Evolutionary conservation across 1,140 invertebrate species (phyloP).

Genomic region (Penaeus indicus): DNA sequence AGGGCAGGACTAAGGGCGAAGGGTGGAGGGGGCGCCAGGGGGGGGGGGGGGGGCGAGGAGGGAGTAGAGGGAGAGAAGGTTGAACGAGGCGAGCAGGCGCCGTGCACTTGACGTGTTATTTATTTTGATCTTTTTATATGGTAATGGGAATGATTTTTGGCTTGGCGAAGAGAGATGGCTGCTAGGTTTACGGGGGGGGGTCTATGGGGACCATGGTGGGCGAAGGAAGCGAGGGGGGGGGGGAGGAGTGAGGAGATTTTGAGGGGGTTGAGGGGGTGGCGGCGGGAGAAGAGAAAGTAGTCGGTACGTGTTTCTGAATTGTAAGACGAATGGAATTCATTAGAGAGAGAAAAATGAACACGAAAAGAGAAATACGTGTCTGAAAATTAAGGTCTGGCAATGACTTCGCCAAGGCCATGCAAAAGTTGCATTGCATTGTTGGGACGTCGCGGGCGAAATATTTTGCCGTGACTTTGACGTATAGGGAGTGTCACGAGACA

Average conservation of each 20-base stretch:
- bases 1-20: background rate
- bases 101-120: conserved; percentile 52
- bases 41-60: background rate
- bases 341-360: conserved; percentile 11
- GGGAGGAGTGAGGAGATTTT: background rate
- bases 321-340: background rate
- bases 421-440: no score
- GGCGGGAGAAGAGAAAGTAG: conserved; percentile 4
- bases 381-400: no score
- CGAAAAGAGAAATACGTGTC: no score
- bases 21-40: background rate
- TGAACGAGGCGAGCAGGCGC: conserved; percentile 10
- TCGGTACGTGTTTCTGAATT: background rate
- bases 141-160: conserved; percentile 49
- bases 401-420: no score
- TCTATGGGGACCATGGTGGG: background rate
- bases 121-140: conserved; percentile 60
- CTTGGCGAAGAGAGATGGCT: background rate
- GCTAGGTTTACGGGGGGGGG: background rate
- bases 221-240: background rate
- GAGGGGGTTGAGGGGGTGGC: background rate
- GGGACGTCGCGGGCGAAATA: no score
- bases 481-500: no score
- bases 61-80: background rate
- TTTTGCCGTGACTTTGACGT: no score